phyloP scores from a whole-genome alignment of 2,797 vertebrate species.

The Cyprinella venusta region DNA sequence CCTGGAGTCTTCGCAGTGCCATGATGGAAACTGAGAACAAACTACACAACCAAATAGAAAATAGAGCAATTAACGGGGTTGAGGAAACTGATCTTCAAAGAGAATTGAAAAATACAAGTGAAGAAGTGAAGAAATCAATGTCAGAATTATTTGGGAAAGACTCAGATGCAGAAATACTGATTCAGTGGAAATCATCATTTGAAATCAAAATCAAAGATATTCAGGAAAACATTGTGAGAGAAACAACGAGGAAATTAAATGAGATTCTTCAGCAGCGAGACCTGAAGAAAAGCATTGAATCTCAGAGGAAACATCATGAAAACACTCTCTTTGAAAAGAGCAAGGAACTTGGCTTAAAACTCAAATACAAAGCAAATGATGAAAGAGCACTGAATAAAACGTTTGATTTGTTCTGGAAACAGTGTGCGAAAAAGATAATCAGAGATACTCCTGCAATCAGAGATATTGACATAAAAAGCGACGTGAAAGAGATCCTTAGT shows the following conservation, averaged over 20 bases:
- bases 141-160: neutral
- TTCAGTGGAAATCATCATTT: neutral
- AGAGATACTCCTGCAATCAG: neutral
- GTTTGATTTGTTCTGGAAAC: neutral
- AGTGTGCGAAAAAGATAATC: neutral
- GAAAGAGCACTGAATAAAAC: neutral
- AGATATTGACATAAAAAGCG: neutral
- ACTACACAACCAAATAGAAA: neutral
- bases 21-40: neutral
- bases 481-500: neutral
- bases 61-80: neutral
- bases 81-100: neutral
- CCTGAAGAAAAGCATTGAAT: neutral
- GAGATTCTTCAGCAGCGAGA: neutral
- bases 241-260: neutral
- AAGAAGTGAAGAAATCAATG: neutral
- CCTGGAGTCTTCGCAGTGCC: neutral
- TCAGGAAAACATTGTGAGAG: neutral
- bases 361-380: neutral
- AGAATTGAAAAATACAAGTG: neutral
- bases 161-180: neutral
- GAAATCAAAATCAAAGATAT: neutral
- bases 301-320: neutral
- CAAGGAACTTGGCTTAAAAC: neutral
- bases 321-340: neutral